Base-by-base conservation (phyloP, 2,797 vertebrate genomes). In the Eulemur albifrons region DNA sequence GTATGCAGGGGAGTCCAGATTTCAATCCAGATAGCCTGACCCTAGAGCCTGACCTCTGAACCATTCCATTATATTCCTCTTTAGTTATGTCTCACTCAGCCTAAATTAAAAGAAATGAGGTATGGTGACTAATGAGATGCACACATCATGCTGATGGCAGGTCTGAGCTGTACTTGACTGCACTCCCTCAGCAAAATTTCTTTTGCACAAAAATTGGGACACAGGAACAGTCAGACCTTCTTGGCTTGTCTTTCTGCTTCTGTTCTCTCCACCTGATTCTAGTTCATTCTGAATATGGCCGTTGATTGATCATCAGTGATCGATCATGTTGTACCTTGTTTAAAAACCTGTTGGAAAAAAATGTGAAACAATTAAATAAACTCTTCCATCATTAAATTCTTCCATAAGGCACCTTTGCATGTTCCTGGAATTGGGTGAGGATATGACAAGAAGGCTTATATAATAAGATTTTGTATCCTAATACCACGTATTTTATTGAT, bases 381-480 rank as follows among this genome's bases (percentile, higher is more conserved):
- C 1, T 77, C 20, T 43, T 86, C 23, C 45, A 45, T 84, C 27
- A 59, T 54, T 43, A 84, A 70, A 48, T 75, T 79, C 12, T 89
- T 89, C 61, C 77, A 0, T 77, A 57, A 94, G 32, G 54, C 57
- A 52, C 5, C 0, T 90, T 90, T 73, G 17, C 13, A 27, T 85
- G 0, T 76, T 82, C 38, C 8, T 70, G 11, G 30, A 92, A 79
- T 30, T 80, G 18, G 59, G 6, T 70, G 20, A 85, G 14, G 63
- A 43, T 95, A 88, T 88, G 38, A 59, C 52, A 73, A 10, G 82
- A 83, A 84, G 27, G 30, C 52, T 95, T 94, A 63, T 65, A 32
- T 83, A 83, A 73, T 96, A 97, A 14, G 4, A 67, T 10, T 59
- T 72, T 87, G 7, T 97, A 92, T 92, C 25, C 38, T 94, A 93